phyloP scores from a whole-genome alignment of 1,140 invertebrate genomes.

The Macrobrachium rosenbergii region DNA sequence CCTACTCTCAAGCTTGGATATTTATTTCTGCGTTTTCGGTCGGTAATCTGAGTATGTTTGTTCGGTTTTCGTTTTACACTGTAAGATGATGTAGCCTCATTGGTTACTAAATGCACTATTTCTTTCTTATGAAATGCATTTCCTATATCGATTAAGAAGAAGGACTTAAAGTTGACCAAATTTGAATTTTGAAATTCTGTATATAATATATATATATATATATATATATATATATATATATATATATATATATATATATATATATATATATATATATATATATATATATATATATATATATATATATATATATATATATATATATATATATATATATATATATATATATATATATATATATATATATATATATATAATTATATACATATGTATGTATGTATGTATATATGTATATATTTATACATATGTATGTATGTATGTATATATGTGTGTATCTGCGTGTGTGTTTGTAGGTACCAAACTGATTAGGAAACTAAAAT shows the following conservation, averaged over 20 bases:
- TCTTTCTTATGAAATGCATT: too few relatives aligned
- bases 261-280: conserved; percentile 7
- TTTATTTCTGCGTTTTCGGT: too few relatives aligned
- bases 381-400: neutral
- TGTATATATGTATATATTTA: too few relatives aligned
- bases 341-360: conserved; percentile 10
- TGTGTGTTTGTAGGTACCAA: too few relatives aligned
- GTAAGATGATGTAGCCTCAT: too few relatives aligned
- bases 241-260: conserved; percentile 12
- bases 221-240: conserved; percentile 1
- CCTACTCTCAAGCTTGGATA: too few relatives aligned
- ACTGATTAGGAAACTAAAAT: too few relatives aligned
- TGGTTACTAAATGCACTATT: too few relatives aligned
- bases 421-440: too few relatives aligned
- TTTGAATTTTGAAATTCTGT: neutral
- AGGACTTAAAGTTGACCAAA: neutral
- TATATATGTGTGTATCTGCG: too few relatives aligned
- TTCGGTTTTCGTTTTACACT: too few relatives aligned
- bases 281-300: conserved; percentile 13
- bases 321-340: neutral
- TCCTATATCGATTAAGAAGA: neutral
- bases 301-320: neutral
- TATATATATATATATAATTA: neutral
- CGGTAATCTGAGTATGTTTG: too few relatives aligned
- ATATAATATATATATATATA: neutral